Base-by-base conservation (phyloP, 2,888 invertebrate genomes). In the Theodoxus fluviatilis region DNA sequence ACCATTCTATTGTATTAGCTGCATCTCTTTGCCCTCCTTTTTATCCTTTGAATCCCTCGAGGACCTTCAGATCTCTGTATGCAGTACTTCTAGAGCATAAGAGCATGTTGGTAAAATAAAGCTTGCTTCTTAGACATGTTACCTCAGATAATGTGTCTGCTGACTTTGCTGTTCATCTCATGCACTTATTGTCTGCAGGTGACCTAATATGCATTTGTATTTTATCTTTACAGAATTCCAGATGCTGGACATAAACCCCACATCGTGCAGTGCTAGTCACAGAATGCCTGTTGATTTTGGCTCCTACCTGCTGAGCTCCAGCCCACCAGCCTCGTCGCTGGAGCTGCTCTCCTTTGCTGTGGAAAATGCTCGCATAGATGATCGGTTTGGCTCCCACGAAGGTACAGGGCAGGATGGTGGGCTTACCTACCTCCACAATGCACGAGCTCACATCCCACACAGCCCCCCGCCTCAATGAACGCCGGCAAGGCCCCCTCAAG, bases 271-370 rank as follows among this genome's bases (percentile, higher is more conserved):
- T 59, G 52, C 74, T 63, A 70, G 68, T 31, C 72, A 71, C 65
- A 80, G 73, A 70, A 84, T 85, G 84, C 83, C 84, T 15, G 79
- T 85, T 61, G 85, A 86, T 76, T 83, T 81, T 71, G 75, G 82
- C 15, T 75, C 83, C 0, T 86, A 86, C 72, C 78, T 86, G 7
- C 75, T 86, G 47, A 80, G 85, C 2, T 75, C 84, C 15, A 85
- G 84, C 71, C 86, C 85, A 4, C 76, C 86, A 25, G 81, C 80
- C 3, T 77, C 79, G 2, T 81, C 79, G 61, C 77, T 83, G 25
- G 80, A 82, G n/a, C 73, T 82, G 7, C 72, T 81, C 40, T 43
- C 18, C 43, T 43, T 43, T 9, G 18, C 43, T n/a, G 22, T 55
- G 55, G 6, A 7, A 55, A 55, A 15, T 55, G 55, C 22, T 25